phyloP scores from a whole-genome alignment of 2,797 vertebrate species.

The Momotus momota region DNA sequence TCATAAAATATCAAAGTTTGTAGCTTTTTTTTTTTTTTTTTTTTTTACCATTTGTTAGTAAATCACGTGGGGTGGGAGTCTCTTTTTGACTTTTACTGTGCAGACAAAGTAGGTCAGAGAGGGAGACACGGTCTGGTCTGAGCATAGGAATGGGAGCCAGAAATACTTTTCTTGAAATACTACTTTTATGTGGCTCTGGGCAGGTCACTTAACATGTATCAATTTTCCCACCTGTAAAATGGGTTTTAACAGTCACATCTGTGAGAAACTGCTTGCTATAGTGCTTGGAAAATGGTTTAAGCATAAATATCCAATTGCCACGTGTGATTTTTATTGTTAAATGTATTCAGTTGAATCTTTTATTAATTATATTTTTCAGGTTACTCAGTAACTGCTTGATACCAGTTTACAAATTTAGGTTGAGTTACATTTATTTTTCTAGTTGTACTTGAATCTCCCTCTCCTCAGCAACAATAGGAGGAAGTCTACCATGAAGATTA shows the following conservation, averaged over 20 bases:
- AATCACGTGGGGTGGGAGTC: conserved; percentile 31
- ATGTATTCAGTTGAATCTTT: background rate
- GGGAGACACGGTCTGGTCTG: conserved; percentile 39
- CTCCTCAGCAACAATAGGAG: background rate
- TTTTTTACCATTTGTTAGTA: conserved; percentile 49
- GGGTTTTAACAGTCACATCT: background rate
- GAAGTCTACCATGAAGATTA: conserved; percentile 21
- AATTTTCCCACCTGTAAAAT: background rate
- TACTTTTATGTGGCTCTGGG: background rate
- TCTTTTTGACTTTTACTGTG: conserved; percentile 52
- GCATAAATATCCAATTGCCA: background rate
- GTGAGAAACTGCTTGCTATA: background rate
- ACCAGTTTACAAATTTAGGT: background rate
- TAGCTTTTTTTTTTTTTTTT: background rate
- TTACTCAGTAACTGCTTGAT: background rate
- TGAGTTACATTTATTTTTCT: conserved; percentile 30
- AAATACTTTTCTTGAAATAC: background rate
- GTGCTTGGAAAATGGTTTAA: background rate
- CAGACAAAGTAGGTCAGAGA: conserved; percentile 66
- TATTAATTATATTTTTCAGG: background rate
- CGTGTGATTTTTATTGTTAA: background rate
- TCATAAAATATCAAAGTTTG: conserved; percentile 48
- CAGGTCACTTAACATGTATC: background rate
- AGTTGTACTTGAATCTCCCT: conserved; percentile 15
- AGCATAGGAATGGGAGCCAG: conserved; percentile 59